Evolutionary conservation across 2,113 vertebrate species (phyloP), one percentile per base, ranked within the genome.

Genomic region (Edolisoma coerulescens): DNA sequence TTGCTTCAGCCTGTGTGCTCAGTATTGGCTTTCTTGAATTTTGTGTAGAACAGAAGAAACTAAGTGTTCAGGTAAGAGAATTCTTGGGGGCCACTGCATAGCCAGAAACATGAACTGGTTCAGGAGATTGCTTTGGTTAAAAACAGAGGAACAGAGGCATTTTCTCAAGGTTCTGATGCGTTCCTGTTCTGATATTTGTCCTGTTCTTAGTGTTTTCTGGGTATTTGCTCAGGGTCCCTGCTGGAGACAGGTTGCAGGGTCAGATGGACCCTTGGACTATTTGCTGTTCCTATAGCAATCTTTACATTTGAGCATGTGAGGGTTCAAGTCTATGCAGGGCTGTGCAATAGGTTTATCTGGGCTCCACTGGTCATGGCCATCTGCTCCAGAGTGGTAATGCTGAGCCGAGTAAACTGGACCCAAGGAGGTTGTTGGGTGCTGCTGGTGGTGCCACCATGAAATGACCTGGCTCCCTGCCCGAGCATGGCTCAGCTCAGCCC

Each of bases 371-470:
- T 8, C 8, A 0, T 7, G 61, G 67, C 16, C 20, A 9, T 49
- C 41, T 13, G 1, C 30, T 47, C 32, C 59, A 65, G 32, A 53
- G 35, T 0, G 3, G 49, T 12, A 19, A 60, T 0, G 0, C 10
- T 32, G 32, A 64, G 12, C 18, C 0, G 0, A n/a, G 20, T 20
- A 41, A 74, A 44, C 22, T 7, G 65, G 42, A 50, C 21, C 13
- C 0, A 0, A 35, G 53, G n/a, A 77, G 4, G 12, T 6, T 77
- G 20, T 23, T 61, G 77, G 45, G 27, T 50, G 42, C 37, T 74
- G 24, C 41, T 84, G 15, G n/a, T 57, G 45, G 17, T 74, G 33
- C 17, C 65, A 67, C 39, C 5, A 14, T 8, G 19, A 74, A 63
- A 45, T 26, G 26, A 21, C 7, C 27, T 35, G 50, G 8, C 41